Evolutionary conservation across 2,888 invertebrate genomes (phyloP).

Genomic region (Lasioglossum vierecki): DNA sequence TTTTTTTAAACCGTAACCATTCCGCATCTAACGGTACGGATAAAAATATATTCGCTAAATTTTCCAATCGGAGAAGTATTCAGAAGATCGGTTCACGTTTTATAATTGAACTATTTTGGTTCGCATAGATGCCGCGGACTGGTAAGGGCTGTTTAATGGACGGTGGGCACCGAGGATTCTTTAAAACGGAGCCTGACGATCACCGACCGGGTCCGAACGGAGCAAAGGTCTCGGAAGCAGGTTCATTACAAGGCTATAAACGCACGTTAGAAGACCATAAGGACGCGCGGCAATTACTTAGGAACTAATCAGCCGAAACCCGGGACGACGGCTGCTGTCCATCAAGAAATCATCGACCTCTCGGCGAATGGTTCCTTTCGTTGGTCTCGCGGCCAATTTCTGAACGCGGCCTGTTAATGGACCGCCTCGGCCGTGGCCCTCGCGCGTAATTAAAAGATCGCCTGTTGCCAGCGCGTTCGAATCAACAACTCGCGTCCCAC

Average conservation of each 20-base stretch:
- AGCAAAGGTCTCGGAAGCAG: conserved; percentile 76
- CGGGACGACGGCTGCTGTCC: conserved; percentile 69
- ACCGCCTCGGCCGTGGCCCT: background rate
- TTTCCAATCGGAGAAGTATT: too few species aligned
- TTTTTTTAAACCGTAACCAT: background rate
- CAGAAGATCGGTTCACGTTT: background rate
- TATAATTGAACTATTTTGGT: background rate
- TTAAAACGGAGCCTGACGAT: conserved; percentile 27
- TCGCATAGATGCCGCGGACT: background rate
- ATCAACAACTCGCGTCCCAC: conserved; percentile 16
- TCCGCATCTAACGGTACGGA: too few species aligned
- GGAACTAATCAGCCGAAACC: conserved; percentile 80
- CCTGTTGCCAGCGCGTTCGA: conserved; percentile 1
- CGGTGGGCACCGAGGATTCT: background rate
- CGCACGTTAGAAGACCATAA: conserved; percentile 78
- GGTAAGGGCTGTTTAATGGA: conserved; percentile 29
- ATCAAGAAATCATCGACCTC: conserved; percentile 69
- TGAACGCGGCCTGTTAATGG: conserved; percentile 30
- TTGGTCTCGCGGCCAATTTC: conserved; percentile 43
- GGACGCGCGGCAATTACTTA: conserved; percentile 80
- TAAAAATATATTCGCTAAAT: too few species aligned
- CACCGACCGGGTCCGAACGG: conserved; percentile 58
- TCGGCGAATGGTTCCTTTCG: conserved; percentile 50
- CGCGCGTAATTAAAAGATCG: conserved; percentile 54
- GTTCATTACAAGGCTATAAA: conserved; percentile 82